Evolutionary conservation across 2,888 invertebrate genomes (phyloP).

Genomic region (Carabus problematicus): DNA sequence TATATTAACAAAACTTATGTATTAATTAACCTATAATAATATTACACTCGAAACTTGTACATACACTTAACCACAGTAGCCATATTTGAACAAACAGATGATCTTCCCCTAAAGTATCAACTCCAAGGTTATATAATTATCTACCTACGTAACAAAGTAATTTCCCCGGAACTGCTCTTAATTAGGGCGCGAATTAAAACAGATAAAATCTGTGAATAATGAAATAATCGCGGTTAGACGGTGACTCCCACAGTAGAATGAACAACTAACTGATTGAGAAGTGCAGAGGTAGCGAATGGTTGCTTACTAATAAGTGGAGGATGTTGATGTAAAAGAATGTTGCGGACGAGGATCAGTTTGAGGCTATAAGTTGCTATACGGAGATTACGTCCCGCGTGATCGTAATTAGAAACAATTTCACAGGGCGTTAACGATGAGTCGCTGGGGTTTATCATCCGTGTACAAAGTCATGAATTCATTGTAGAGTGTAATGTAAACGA

Average conservation of each 20-base stretch:
- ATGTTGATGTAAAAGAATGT: neutral
- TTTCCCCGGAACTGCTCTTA: neutral
- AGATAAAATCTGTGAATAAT: slow-evolving; percentile 32
- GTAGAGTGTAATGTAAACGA: slow-evolving; percentile 25
- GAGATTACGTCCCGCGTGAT: neutral
- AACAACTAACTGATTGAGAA: no score
- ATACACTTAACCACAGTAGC: no score
- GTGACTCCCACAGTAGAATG: neutral
- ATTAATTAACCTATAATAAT: no score
- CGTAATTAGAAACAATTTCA: slow-evolving; percentile 38
- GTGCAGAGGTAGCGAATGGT: no score
- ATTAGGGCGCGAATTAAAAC: slow-evolving; percentile 15
- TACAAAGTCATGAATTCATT: slow-evolving; percentile 13
- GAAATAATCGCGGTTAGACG: slow-evolving; percentile 18
- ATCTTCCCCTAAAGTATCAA: no score
- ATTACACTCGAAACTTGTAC: no score
- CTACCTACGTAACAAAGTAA: no score
- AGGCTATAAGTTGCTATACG: no score
- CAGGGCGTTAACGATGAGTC: slow-evolving; percentile 27
- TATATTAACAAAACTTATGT: no score
- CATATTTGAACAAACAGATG: no score
- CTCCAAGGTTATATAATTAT: no score
- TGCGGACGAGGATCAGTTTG: no score
- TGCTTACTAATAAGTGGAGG: neutral
- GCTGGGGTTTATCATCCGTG: slow-evolving; percentile 21